Base-by-base conservation (phyloP, 2,113 vertebrate species). In the Cynopterus brachyotis region DNA sequence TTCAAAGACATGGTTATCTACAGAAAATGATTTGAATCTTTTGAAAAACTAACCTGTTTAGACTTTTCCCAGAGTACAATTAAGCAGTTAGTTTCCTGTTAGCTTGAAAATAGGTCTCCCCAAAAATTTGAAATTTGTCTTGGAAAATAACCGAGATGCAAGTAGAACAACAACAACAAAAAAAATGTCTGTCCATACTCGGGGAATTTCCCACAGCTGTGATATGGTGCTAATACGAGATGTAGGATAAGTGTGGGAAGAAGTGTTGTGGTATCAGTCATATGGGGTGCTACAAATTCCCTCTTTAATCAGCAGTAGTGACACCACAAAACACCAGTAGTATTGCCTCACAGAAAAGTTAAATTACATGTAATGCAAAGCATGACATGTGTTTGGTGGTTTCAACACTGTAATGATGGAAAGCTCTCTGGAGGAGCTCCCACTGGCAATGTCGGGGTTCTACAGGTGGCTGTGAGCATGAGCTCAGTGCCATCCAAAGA, bases 181-280 rank as follows among this genome's bases (percentile, higher is more conserved):
- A 6, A 6, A 9, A 11, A 32, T 3, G 4, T 59, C 50, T 67
- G 2, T 76, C 28, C 15, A 22, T 28, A 30, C 2, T 55, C 11
- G 7, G 57, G 28, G 4, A 28, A 2, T 37, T 19, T 50, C 50
- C 30, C 42, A 37, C 0, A 9, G 37, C 67, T 76, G 10, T 47
- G 35, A 12, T 30, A 9, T 35, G 53, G 5, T 0, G 0, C 42
- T 37, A 30, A 40, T 2, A 20, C n/a, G 35, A 47, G 11, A 0
- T 76, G 1, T 53, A 17, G 47, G 1, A 3, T 69, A 57, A 55
- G 1, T 24, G 7, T 32, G 50, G 57, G n/a, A 20, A 67, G 62
- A 59, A 4, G 20, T 55, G 6, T 0, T 24, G 19, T 11, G 40
- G 17, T 32, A 9, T 37, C 20, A 69, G 53, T 59, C 35, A 30